Evolutionary conservation across 2,888 invertebrate species (phyloP).

Genomic region (Himalopsyche japonica): DNA sequence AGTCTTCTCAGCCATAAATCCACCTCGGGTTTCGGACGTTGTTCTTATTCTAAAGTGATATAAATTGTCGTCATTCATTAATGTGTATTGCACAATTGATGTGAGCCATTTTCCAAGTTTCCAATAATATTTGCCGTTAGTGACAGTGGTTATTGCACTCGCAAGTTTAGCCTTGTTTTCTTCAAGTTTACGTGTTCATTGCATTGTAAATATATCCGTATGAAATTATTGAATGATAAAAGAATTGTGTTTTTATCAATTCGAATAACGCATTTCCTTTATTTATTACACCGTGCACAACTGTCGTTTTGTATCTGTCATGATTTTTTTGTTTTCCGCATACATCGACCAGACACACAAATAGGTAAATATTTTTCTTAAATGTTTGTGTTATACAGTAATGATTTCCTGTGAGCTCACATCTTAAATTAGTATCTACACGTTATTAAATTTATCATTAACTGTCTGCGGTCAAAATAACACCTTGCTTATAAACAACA

Average conservation of each 20-base stretch:
- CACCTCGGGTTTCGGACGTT: background rate
- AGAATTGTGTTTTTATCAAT: background rate
- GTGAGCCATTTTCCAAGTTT: background rate
- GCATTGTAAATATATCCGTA: background rate
- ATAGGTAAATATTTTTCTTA: slow-evolving; percentile 11
- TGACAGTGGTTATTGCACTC: background rate
- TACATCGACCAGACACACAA: background rate
- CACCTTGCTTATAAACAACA: background rate
- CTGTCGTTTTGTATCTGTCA: background rate
- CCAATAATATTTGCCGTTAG: background rate
- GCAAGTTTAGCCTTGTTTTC: background rate
- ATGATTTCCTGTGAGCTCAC: slow-evolving; percentile 4
- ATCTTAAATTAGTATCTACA: slow-evolving; percentile 3
- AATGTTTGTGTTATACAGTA: slow-evolving; percentile 1
- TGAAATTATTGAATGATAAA: background rate
- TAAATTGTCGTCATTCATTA: background rate
- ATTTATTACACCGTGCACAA: background rate
- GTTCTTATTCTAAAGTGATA: background rate
- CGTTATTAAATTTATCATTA: background rate
- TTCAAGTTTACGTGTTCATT: background rate
- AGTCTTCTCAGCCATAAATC: background rate
- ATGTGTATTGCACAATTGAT: background rate
- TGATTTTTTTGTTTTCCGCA: background rate
- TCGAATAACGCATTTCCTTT: background rate
- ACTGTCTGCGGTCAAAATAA: background rate